Base-by-base conservation (phyloP, 2,113 vertebrate species). In the Onychostoma macrolepis region DNA sequence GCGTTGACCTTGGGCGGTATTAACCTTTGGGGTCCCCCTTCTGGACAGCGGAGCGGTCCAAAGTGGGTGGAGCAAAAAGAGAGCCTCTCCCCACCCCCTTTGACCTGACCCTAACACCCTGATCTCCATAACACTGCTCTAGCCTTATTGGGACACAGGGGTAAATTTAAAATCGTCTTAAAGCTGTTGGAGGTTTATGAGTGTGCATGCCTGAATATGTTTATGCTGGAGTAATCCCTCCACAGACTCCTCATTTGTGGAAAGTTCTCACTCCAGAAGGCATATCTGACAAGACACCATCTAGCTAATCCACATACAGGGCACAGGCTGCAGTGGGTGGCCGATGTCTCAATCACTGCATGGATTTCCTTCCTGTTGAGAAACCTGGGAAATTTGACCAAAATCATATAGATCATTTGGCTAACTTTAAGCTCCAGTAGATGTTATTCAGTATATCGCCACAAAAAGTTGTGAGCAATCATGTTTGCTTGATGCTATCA, bases 101-200 rank as follows among this genome's bases (percentile, higher is more conserved):
- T 93, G 92, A 92, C 92, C 90, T 93, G 92, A 95, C 92, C 93
- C 90, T 91, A 89, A 92, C 89, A 93, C 89, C 90, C 92, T 94
- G 89, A 95, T 96, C 92, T 95, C 92, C 95, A 96, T 95, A 93
- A 95, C 93, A 95, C 91, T 92, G 88, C 69, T 33, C 30, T 24
- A 67, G 77, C 89, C 86, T 87, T 89, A 74, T 85, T 89, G 81
- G 82, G 72, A 48, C 83, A 90, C 90, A 90, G 91, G 90, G 38
- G 69, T 88, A 87, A 87, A 88, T 91, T 90, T 91, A 90, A 94
- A 93, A 92, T 92, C 89, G 92, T 90, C 92, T 94, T 94, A 92
- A 84, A 89, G 83, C 43, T 81, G 84, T 21, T 85, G 72, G 76
- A 86, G 77, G 86, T 69, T 48, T 85, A 84, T 85, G 80, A 61